Conservation (phyloP, 2,113 vertebrate species). For the Rhinoderma darwinii region DNA sequence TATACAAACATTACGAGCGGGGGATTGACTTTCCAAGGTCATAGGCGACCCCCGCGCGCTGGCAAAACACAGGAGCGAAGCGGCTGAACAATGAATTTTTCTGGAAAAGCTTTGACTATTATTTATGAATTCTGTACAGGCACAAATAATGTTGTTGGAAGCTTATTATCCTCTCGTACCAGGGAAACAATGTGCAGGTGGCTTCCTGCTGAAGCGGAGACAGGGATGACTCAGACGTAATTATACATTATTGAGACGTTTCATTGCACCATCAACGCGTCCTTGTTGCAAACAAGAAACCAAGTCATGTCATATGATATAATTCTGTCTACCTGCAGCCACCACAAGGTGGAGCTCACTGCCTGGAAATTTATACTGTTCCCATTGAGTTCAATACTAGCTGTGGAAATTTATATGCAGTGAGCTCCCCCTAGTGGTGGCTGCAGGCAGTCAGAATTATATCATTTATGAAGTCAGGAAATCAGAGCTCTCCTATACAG, state of each 20-base stretch:
- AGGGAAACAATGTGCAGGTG: neutral
- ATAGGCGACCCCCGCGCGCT: neutral
- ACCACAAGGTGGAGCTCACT: too few species aligned
- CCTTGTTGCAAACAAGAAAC: neutral
- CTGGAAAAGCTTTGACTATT: neutral
- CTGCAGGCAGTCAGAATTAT: too few species aligned
- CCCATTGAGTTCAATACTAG: too few species aligned
- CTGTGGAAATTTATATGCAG: too few species aligned
- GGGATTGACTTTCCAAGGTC: conserved; percentile 18
- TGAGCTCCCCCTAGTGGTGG: too few species aligned
- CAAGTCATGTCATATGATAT: neutral
- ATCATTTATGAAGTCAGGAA: too few species aligned
- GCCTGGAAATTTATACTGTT: too few species aligned
- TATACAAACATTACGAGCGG: neutral
- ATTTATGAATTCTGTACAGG: neutral
- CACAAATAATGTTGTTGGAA: neutral
- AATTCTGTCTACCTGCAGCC: too few species aligned
- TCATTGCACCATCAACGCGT: neutral
- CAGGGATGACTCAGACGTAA: neutral
- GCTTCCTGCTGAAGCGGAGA: neutral
- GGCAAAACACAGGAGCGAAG: neutral
- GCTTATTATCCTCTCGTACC: neutral
- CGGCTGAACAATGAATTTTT: neutral
- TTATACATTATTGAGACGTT: neutral
- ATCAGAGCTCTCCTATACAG: too few species aligned